Conservation (phyloP, 2,888 invertebrate genomes). For the Hypselothyrea guttata region DNA sequence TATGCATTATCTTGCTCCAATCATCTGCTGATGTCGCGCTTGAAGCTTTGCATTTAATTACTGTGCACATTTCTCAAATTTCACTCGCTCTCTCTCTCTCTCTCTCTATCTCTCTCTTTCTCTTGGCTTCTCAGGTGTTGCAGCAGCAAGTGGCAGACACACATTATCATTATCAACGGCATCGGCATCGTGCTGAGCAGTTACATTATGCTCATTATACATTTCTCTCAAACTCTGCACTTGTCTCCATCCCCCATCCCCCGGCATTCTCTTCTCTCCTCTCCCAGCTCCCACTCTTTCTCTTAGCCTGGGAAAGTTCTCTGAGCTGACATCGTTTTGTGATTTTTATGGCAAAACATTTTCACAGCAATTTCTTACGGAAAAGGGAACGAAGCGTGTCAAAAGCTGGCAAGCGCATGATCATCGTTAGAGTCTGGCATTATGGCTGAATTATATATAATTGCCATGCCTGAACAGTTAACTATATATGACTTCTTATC, state of each 20-base stretch:
- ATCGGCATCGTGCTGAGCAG: conserved; percentile 55
- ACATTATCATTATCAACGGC: conserved; percentile 61
- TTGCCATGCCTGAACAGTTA: too few species aligned
- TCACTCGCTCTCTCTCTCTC: conserved; percentile 34
- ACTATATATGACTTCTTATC: too few species aligned
- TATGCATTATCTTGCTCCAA: conserved; percentile 62
- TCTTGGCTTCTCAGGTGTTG: conserved; percentile 56
- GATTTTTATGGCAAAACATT: conserved; percentile 37
- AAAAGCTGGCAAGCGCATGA: not conserved
- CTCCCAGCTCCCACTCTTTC: not conserved
- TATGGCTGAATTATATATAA: not conserved
- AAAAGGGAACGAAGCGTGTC: conserved; percentile 14
- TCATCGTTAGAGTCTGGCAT: not conserved
- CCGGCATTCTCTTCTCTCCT: not conserved
- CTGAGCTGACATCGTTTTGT: conserved; percentile 49
- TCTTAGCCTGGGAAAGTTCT: conserved; percentile 59
- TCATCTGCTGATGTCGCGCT: conserved; percentile 45
- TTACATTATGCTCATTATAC: conserved; percentile 71
- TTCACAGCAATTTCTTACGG: conserved; percentile 27
- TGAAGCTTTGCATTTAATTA: conserved; percentile 70
- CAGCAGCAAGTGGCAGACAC: conserved; percentile 24
- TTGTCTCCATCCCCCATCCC: not conserved
- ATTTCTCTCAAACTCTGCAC: conserved; percentile 55
- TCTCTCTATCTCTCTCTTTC: conserved; percentile 17
- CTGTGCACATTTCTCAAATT: conserved; percentile 73